Evolutionary conservation across 2,797 vertebrate genomes (phyloP), one percentile per base, ranked within the genome.

Genomic region (Podargus strigoides): DNA sequence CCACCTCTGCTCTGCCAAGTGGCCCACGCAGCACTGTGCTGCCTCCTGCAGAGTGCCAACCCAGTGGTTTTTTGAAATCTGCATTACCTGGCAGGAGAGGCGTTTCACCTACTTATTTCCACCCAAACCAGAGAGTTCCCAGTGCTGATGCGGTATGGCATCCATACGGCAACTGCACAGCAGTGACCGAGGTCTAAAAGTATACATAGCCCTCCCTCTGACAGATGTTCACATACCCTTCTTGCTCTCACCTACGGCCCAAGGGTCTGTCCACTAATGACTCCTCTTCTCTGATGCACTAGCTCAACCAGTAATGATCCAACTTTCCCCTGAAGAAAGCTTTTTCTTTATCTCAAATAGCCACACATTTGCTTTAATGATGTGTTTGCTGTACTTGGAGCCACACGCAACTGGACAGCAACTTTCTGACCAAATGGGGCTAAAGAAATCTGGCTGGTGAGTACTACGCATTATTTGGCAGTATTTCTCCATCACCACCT

Each of bases 101-200:
- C 8, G 0, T 24, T 68, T 47, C 55, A 44, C 76, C 74, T 52
- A 14, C 66, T 39, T 12, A 72, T 47, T 69, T 50, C 79, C 55
- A 73, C 36, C 42, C 59, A 63, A 69, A 32, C 19, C 55, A 46
- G 58, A 72, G 26, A 30, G 52, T 5, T 91, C 56, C 60, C 56
- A 64, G 59, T 2, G 1, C 42, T 7, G 62, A n/a, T n/a, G 26
- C 1, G 0, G 27, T 16, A n/a, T 1, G 0, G 13, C 5, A 11
- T 34, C 90, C 83, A 77, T 77, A 86, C 20, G 39, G 66, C 80
- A 94, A 7, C 56, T 5, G 24, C 0, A 0, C 26, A 15, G 34
- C 68, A 77, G 37, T 3, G 6, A 39, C 49, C 23, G 49, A 72
- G 69, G 34, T 72, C 62, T 90, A 85, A 72, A 62, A 3, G 1